phyloP scores from a whole-genome alignment of 2,797 vertebrate species.

The Gallinago nigripennis region DNA sequence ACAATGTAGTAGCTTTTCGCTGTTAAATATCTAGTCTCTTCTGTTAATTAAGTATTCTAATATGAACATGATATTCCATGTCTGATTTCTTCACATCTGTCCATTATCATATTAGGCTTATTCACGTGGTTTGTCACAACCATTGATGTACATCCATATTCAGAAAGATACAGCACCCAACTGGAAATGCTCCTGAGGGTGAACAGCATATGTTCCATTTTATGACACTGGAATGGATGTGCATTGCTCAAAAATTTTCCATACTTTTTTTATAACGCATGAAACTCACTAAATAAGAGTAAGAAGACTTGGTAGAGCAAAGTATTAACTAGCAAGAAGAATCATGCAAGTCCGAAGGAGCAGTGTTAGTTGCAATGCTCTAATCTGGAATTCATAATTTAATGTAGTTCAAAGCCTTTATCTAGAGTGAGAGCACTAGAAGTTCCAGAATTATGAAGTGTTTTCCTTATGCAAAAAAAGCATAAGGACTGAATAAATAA shows the following conservation, averaged over 20 bases:
- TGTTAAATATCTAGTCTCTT: neutral
- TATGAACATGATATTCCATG: neutral
- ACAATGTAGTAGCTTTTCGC: neutral
- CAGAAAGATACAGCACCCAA: neutral
- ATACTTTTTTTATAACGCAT: neutral
- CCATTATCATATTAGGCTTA: neutral
- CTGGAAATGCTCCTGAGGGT: neutral
- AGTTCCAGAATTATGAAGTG: neutral
- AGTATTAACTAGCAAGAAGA: neutral
- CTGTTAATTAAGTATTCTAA: neutral
- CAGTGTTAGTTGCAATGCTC: constrained; percentile 18
- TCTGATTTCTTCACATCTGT: neutral
- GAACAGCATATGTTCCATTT: neutral
- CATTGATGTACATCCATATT: neutral
- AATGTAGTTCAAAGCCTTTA: constrained; percentile 45
- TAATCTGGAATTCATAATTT: constrained; percentile 44
- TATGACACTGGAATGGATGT: neutral
- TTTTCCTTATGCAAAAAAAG: constrained; percentile 24
- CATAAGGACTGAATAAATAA: constrained; percentile 47
- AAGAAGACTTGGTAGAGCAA: neutral
- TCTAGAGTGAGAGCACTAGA: constrained; percentile 31
- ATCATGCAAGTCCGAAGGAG: neutral
- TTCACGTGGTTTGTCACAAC: neutral
- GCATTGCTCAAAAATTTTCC: neutral
- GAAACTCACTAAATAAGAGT: neutral